Percentiles rank a stretch among this genome's conserved stretches.
phyloP scores from a whole-genome alignment of 2,888 invertebrate species.

The Melanargia galathea region DNA sequence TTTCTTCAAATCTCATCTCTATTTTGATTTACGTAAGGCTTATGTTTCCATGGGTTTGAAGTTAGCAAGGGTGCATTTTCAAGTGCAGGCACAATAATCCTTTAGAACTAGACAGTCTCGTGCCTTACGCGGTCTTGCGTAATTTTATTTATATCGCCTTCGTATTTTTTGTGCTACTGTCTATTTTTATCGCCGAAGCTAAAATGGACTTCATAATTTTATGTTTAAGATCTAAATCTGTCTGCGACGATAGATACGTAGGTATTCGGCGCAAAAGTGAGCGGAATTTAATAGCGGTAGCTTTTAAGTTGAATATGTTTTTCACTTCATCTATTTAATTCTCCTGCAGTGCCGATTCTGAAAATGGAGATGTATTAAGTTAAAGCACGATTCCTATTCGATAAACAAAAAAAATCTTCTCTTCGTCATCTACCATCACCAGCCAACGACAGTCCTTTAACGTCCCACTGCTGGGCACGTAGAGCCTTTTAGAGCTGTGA shows the following conservation, averaged over 20 bases:
- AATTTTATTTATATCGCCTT: slow-evolving; percentile 56
- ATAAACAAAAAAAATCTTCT: no score
- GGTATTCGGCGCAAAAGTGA: slow-evolving; percentile 5
- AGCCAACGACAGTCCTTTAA: no score
- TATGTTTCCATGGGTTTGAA: slow-evolving; percentile 37
- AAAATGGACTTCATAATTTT: slow-evolving; percentile 2
- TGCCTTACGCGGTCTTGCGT: slow-evolving; percentile 62
- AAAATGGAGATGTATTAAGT: no score
- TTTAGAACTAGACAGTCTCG: slow-evolving; percentile 67
- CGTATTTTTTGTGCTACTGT: slow-evolving; percentile 4
- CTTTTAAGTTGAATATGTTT: neutral
- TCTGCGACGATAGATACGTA: neutral
- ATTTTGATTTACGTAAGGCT: slow-evolving; percentile 35
- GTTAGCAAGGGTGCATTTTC: slow-evolving; percentile 68
- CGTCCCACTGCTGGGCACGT: no score
- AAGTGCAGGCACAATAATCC: slow-evolving; percentile 74
- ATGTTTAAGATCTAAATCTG: neutral
- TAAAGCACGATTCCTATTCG: no score
- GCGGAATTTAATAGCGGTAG: neutral
- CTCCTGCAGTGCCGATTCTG: neutral
- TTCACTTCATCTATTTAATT: neutral
- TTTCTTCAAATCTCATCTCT: slow-evolving; percentile 33
- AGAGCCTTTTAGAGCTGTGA: no score
- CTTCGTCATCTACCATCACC: neutral
- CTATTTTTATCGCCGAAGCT: neutral